Base-by-base conservation (phyloP, 92 coral and sea anemone genomes). In the Virgularia gustaviana region DNA sequence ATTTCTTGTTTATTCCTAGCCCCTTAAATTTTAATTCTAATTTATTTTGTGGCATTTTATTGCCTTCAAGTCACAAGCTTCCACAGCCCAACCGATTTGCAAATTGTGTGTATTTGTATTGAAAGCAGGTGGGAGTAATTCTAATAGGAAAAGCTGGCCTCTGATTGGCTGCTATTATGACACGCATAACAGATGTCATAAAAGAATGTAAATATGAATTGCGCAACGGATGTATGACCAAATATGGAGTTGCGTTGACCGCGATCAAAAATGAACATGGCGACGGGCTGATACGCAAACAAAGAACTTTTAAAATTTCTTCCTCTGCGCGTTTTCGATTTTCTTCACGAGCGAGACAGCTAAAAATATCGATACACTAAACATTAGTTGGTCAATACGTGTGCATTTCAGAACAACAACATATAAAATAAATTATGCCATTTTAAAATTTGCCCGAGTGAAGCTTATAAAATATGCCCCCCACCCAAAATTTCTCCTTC, bases 231-330 rank as follows among this genome's bases (percentile, higher is more conserved):
- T 28, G 9, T 29, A 49, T 67, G 74, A 32, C 74, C 74, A 67
- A 29, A 67, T 67, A 25, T 3, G 74, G 74, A 1, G 49, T 30
- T n/a, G n/a, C n/a, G n/a, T n/a, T n/a, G n/a, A n/a, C n/a, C n/a
- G n/a, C n/a, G n/a, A n/a, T n/a, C n/a, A n/a, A n/a, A n/a, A n/a
- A n/a, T 51, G 19, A 67, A 1, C 34, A 67, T 67, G 74, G 74
- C 54, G 52, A 30, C 55, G 55, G 1, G 28, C 6, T 12, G 5
- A 9, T 8, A 52, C 28, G 13, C 6, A 22, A 52, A 47, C 55
- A 47, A 47, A 47, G 55, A 25, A 25, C 55, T 47, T 47, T 47
- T 47, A 33, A 52, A 12, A 4, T 52, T 52, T 22, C 31, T 12
- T 22, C 28, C 58, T 11, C 3, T 15, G 28, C 58, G 28, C 13